Percentiles rank a stretch among this genome's conserved stretches.
These are phyloP conservation scores for Molanna angustata DNA, from an alignment of 2,888 invertebrate genomes.

Conservation along the genomic window DNA sequence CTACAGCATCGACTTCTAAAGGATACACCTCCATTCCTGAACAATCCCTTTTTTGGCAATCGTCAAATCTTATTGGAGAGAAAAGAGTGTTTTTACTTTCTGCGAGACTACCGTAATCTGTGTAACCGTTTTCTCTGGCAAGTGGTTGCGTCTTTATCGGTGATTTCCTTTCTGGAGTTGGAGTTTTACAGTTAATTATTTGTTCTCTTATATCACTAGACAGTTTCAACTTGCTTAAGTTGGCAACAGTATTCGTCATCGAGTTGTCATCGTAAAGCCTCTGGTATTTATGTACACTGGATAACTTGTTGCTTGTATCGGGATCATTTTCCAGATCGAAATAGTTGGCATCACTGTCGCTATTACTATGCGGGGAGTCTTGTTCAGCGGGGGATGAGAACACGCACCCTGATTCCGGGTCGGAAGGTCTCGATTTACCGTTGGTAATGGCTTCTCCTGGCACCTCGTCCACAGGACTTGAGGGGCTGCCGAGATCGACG, in stretches of 20 bases:
- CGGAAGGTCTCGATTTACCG: slow-evolving; percentile 46
- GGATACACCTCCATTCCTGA: slow-evolving; percentile 42
- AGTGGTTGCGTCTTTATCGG: slow-evolving; percentile 49
- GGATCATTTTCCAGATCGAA: slow-evolving; percentile 41
- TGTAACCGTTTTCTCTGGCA: slow-evolving; percentile 47
- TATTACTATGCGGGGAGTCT: slow-evolving; percentile 40
- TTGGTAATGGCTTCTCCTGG: slow-evolving; percentile 57
- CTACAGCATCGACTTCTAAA: slow-evolving; percentile 41
- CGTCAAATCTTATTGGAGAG: slow-evolving; percentile 52
- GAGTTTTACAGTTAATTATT: slow-evolving; percentile 45
- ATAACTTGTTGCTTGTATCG: slow-evolving; percentile 35
- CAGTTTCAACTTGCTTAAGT: slow-evolving; percentile 23
- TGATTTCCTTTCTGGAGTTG: slow-evolving; percentile 46
- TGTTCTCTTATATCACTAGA: slow-evolving; percentile 24
- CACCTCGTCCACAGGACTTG: slow-evolving; percentile 64
- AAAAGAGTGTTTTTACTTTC: slow-evolving; percentile 38
- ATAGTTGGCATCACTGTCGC: slow-evolving; percentile 44
- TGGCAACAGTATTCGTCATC: slow-evolving; percentile 10
- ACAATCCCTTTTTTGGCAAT: slow-evolving; percentile 42
- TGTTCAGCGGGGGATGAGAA: slow-evolving; percentile 38
- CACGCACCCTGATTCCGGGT: slow-evolving; percentile 53
- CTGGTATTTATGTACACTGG: slow-evolving; percentile 36
- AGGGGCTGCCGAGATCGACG: slow-evolving; percentile 64
- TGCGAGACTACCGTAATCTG: slow-evolving; percentile 34
- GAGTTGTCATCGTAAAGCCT: slow-evolving; percentile 35